Evolutionary conservation across 2,797 vertebrate species (phyloP).

Genomic region (Sarcophilus harrisii): DNA sequence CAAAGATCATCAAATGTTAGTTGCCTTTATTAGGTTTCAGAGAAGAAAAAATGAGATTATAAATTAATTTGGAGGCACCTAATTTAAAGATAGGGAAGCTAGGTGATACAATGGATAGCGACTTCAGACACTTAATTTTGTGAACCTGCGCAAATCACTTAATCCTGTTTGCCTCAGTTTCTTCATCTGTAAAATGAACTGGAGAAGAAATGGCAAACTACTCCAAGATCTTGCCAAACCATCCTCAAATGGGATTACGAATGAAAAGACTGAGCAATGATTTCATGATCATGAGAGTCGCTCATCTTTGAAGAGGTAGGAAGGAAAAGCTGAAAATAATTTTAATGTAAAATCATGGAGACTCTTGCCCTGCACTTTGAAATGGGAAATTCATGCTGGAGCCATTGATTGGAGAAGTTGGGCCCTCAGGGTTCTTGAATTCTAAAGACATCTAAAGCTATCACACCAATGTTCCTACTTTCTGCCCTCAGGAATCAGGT

Average conservation of each 20-base stretch:
- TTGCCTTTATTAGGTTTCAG: neutral
- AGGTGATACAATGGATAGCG: neutral
- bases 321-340: neutral
- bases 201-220: neutral
- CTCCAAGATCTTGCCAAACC: neutral
- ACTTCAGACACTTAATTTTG: too few relatives aligned
- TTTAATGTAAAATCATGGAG: neutral
- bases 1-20: neutral
- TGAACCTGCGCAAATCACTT: neutral
- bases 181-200: neutral
- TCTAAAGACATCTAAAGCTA: neutral
- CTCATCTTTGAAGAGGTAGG: neutral
- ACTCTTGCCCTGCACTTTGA: neutral
- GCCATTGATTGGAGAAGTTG: neutral
- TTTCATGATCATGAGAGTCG: neutral
- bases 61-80: neutral
- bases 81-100: neutral
- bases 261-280: neutral
- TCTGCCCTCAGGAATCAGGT: too few relatives aligned
- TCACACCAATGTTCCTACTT: neutral
- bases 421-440: neutral
- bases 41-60: neutral
- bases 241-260: neutral
- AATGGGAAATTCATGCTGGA: neutral
- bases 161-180: neutral